Base-by-base conservation (phyloP, 2,888 invertebrate species). In the Pilophorus perplexus region DNA sequence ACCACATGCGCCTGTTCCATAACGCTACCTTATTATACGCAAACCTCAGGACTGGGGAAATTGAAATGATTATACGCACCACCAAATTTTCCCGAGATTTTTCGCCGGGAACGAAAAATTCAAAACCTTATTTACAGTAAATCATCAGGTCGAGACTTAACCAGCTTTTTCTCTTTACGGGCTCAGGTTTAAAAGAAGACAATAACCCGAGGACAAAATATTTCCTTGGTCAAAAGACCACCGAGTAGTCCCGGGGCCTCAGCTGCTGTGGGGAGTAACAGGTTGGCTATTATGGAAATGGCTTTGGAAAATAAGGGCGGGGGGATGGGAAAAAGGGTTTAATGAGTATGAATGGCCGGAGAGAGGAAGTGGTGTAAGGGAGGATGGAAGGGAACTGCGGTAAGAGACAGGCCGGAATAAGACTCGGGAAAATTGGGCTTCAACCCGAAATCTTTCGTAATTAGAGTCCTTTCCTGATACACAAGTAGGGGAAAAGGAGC, bases 221-320 rank as follows among this genome's bases (percentile, higher is more conserved):
- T 33, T 33, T 33, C 33, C 12, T 33, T 33, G 33, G 33, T 33
- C 33, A 33, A 12, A 33, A 33, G n/a, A 33, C 33, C 6, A 33
- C 6, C 33, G 6, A 33, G 33, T 33, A 33, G 33, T 12, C 12
- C 33, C 12, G 12, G n/a, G n/a, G n/a, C 14, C n/a, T 20, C 23
- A 48, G 23, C 16, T 52, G 52, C 27, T 52, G 28, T 28, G 28
- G 52, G 22, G 38, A n/a, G 55, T 55, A 55, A 55, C 55, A 55
- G 55, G 55, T 55, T 55, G 55, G 55, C 55, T 20, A 55, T 55
- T 55, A 55, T 55, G 55, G 55, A 55, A 55, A 55, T 38, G 55
- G 55, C n/a, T 27, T 10, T n/a, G 20, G 16, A 12, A 44, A 23
- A 44, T 22, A 44, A 20, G 23, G n/a, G n/a, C n/a, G n/a, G n/a